A percentile compares a stretch with the other conserved stretches of the same genome.
These are phyloP conservation scores for Melanerpes formicivorus DNA, from an alignment of 2,113 vertebrate genomes.

Conservation along the genomic window DNA sequence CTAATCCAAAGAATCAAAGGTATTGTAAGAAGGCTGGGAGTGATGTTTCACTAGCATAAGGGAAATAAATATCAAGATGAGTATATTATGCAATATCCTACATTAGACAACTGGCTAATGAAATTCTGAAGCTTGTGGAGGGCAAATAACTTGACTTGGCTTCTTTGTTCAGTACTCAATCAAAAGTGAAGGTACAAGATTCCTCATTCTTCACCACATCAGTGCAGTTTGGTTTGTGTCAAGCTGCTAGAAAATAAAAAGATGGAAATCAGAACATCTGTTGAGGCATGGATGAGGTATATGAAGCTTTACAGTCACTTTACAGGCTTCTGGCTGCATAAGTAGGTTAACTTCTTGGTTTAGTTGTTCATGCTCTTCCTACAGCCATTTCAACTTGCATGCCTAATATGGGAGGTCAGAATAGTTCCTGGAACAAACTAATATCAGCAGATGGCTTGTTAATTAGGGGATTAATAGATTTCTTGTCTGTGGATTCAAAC, in stretches of 20 bases:
- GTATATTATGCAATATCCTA: background rate
- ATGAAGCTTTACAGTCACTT: background rate
- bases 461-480: background rate
- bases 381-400: background rate
- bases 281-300: background rate
- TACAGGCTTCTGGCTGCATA: background rate
- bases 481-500: background rate
- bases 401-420: background rate
- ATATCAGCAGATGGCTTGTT: background rate
- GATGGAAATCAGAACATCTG: background rate
- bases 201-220: background rate
- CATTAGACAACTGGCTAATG: background rate
- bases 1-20: background rate
- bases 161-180: background rate
- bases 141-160: background rate
- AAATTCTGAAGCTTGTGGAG: background rate
- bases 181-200: background rate
- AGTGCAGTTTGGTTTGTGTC: background rate
- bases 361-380: background rate
- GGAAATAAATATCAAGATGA: background rate
- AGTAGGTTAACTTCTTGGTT: background rate
- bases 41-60: background rate
- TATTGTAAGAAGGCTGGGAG: background rate
- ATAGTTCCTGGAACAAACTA: background rate
- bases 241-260: background rate